A percentile compares a stretch with the other conserved stretches of the same genome.
These are phyloP conservation scores for Synergus gifuensis DNA, from an alignment of 2,888 invertebrate genomes.

Conservation along the genomic window DNA sequence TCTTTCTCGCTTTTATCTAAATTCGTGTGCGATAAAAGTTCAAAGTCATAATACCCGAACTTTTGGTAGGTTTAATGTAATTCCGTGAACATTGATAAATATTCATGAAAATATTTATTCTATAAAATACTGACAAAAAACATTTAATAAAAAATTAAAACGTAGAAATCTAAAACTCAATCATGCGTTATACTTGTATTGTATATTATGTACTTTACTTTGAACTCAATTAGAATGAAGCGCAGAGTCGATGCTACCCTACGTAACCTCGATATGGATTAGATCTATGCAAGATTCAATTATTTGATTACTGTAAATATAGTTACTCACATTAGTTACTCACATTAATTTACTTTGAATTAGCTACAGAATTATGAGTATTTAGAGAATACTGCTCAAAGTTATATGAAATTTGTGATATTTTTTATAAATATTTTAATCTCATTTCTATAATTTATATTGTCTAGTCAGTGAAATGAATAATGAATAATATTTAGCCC, in stretches of 20 bases:
- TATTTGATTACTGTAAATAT: conserved; percentile 38
- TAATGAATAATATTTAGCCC: too few relatives aligned
- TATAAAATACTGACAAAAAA: too few relatives aligned
- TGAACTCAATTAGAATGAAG: conserved; percentile 19
- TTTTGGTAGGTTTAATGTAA: not conserved
- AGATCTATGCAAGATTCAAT: conserved; percentile 40
- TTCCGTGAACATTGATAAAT: not conserved
- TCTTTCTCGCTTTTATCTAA: not conserved
- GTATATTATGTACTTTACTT: not conserved
- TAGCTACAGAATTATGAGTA: conserved; percentile 1
- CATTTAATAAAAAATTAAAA: too few relatives aligned
- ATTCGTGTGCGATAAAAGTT: not conserved
- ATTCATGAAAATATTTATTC: not conserved
- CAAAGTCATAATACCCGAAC: not conserved
- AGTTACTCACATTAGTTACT: conserved; percentile 31
- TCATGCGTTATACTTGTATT: not conserved
- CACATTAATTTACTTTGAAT: conserved; percentile 31
- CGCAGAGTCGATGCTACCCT: conserved; percentile 13
- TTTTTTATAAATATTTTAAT: too few relatives aligned
- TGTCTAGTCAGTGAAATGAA: too few relatives aligned
- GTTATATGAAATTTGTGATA: not conserved
- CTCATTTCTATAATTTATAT: too few relatives aligned
- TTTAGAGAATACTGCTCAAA: not conserved
- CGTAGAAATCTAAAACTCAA: not conserved
- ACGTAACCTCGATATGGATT: conserved; percentile 25